Conservation (phyloP, 2,888 invertebrate genomes). For the Sepioteuthis lessoniana region DNA sequence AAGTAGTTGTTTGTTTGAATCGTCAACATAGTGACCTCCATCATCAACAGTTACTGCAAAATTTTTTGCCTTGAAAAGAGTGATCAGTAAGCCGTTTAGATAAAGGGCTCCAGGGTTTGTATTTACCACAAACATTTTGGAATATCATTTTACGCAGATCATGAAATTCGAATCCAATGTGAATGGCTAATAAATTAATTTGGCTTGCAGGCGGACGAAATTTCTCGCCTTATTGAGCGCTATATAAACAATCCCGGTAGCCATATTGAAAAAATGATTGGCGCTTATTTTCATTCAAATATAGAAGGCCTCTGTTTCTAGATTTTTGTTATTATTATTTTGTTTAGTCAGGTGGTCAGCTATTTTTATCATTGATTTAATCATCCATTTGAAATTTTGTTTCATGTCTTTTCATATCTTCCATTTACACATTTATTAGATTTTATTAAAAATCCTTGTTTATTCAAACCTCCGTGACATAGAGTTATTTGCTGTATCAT, state of each 20-base stretch:
- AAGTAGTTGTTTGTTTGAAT: no score
- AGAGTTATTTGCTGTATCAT: not conserved
- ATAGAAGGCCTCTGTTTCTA: not conserved
- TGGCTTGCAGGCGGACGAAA: not conserved
- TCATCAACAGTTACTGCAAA: not conserved
- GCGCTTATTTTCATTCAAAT: not conserved
- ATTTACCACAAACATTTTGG: not conserved
- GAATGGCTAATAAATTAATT: not conserved
- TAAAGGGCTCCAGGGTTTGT: not conserved
- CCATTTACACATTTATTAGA: not conserved
- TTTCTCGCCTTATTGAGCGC: not conserved
- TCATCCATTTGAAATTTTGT: not conserved
- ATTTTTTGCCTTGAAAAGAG: not conserved
- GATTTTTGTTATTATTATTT: not conserved
- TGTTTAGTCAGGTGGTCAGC: not conserved
- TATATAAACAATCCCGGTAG: not conserved
- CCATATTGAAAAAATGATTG: not conserved
- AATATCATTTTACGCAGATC: not conserved
- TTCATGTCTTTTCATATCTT: not conserved
- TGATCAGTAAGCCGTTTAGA: not conserved
- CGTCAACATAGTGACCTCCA: not conserved
- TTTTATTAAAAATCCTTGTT: not conserved
- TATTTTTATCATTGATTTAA: conserved; percentile 17
- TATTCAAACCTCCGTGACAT: not conserved
- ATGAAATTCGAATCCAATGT: not conserved